Evolutionary conservation across 1,140 invertebrate genomes (phyloP).

Genomic region (Drosophila lini): DNA sequence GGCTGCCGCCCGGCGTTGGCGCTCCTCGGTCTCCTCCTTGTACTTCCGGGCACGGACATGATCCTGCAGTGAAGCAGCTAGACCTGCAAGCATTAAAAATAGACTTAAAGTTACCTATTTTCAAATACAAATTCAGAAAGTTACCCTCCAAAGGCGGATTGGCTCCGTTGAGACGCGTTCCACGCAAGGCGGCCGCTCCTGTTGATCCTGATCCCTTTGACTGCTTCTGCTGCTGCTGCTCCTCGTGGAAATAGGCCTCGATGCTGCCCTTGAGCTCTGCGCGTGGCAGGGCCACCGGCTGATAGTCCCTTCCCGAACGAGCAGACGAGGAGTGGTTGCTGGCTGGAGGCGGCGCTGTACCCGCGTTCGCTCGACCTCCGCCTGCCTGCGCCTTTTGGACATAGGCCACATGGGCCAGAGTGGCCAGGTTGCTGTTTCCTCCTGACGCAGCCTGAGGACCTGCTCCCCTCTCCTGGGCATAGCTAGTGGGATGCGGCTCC

Average conservation of each 20-base stretch:
- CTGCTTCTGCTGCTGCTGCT: slow-evolving; percentile 84
- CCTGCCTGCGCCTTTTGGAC: slow-evolving; percentile 65
- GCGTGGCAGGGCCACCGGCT: slow-evolving; percentile 87
- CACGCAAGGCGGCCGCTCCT: slow-evolving; percentile 42
- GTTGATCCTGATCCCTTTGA: slow-evolving; percentile 32
- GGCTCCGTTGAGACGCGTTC: slow-evolving; percentile 69
- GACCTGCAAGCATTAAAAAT: slow-evolving; percentile 85
- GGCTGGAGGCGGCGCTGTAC: slow-evolving; percentile 16
- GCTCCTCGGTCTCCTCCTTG: slow-evolving; percentile 86
- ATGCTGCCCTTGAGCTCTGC: slow-evolving; percentile 90
- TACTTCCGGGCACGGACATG: slow-evolving; percentile 89
- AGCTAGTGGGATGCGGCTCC: slow-evolving; percentile 60
- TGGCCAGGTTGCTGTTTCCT: slow-evolving; percentile 86
- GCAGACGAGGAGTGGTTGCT: slow-evolving; percentile 10
- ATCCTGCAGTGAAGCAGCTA: slow-evolving; percentile 93
- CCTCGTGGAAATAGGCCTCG: slow-evolving; percentile 89
- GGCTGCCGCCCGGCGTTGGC: slow-evolving; percentile 67
- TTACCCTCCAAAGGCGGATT: slow-evolving; percentile 83
- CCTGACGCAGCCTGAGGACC: slow-evolving; percentile 3
- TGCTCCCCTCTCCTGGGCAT: slow-evolving; percentile 47
- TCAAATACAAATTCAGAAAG: neutral
- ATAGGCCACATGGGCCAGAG: slow-evolving; percentile 86
- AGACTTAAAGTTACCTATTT: neutral
- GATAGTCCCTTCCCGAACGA: slow-evolving; percentile 71
- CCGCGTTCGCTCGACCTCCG: slow-evolving; percentile 21